Base-by-base conservation (phyloP, 2,888 invertebrate species). In the Euphydryas editha region DNA sequence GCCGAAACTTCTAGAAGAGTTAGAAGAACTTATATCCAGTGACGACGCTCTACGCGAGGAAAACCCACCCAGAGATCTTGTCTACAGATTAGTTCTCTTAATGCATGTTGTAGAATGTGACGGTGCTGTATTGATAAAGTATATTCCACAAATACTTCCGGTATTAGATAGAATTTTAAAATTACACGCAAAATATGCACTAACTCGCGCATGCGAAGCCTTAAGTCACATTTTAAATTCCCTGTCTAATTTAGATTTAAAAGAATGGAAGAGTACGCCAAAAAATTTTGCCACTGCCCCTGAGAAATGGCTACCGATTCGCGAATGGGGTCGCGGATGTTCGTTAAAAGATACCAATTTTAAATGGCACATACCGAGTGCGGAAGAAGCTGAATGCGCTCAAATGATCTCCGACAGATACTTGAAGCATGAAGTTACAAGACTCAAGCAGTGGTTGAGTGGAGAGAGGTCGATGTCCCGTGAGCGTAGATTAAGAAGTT, bases 241-340 rank as follows among this genome's bases (percentile, higher is more conserved):
- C 61, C 78, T 97, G 30, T 95, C 95, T 0, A 92, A 88, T 21
- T 90, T 95, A 1, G 94, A 94, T 71, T 93, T 96, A 13, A 87
- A 92, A 49, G 95, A 96, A 79, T 94, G 94, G 88, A 87, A 94
- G 74, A 95, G 95, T 80, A 92, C 94, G 0, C 84, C 93, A 0
- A 86, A 92, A 20, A 93, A 95, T 69, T 95, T 95, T 75, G 94
- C 94, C 20, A 89, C 92, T 46, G 95, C 95, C 0, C 92, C 96
- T 0, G 92, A 94, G 66, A 95, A 96, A 65, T 95, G 95, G 88
- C 90, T 97, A 54, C 95, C 96, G 11, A 93, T 97, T 21, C 93
- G 95, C 21, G 95, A 97, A 73, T 99, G 98, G 98, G 98, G 97
- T 0, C 93, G 93, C 67, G 93, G 96, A 0, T 94, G 95, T 18